Evolutionary conservation across 2,888 invertebrate genomes (phyloP), one percentile per base, ranked within the genome.

Genomic region (Danaus chrysippus): DNA sequence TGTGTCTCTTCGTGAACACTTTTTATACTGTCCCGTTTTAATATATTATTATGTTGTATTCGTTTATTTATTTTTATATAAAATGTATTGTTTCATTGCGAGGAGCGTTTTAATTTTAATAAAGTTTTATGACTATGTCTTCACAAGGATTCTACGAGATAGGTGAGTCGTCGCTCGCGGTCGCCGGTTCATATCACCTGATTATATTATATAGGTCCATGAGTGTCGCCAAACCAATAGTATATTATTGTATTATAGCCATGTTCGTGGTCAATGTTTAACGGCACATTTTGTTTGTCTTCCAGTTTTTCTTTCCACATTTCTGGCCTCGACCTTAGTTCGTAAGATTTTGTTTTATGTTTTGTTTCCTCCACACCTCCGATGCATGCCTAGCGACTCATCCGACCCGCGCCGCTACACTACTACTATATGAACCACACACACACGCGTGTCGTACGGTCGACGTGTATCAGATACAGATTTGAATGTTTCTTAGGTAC

Each of bases 291-390:
- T 76, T 76, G 81, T 78, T 82, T 84, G 77, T 80, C 79, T 91
- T 91, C 75, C 89, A 91, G 90, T 86, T 78, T 91, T 91, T 91
- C 88, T 91, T 78, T 89, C 91, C 68, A 86, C 91, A 81, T 91
- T 87, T 91, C 86, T 91, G 91, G 87, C 91, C 79, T 89, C 89
- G 72, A 83, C 90, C 78, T 84, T 91, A 89, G 88, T 90, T 88
- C 91, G 91, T 91, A 91, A 90, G 91, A 88, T 70, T 78, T 75
- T 78, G 83, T 84, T 80, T 78, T 77, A 80, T 77, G 77, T 69
- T 66, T 63, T 44, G 68, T 78, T 76, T 77, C 74, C 73, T 76
- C 66, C 68, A 73, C 67, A 76, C 75, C 67, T 68, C 72, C 73
- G 73, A 63, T 67, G 8, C 23, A 62, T 68, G 74, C 42, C 13